phyloP scores from a whole-genome alignment of 2,797 vertebrate species.

The Characodon lateralis region DNA sequence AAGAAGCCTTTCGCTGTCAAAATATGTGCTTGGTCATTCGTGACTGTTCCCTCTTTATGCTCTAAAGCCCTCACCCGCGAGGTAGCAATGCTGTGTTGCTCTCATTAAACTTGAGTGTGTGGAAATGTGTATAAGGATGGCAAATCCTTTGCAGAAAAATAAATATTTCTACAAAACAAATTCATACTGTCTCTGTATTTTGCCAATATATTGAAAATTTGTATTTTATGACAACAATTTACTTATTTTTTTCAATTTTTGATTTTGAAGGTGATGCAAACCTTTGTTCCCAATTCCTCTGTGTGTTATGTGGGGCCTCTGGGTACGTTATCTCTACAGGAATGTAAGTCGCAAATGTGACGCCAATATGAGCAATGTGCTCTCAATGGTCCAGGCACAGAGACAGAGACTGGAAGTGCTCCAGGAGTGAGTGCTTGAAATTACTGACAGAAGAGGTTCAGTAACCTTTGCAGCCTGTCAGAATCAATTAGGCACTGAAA shows the following conservation, averaged over 20 bases:
- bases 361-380: conserved; percentile 60
- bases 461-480: conserved; percentile 76
- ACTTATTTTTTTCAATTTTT: conserved; percentile 7
- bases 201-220: conserved; percentile 22
- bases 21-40: conserved; percentile 71
- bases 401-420: conserved; percentile 73
- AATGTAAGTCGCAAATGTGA: conserved; percentile 69
- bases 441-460: conserved; percentile 78
- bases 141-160: background rate
- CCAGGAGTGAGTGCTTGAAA: conserved; percentile 75
- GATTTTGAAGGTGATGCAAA: conserved; percentile 35
- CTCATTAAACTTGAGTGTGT: conserved; percentile 48
- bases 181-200: conserved; percentile 9
- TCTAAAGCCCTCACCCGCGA: conserved; percentile 46
- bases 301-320: conserved; percentile 14
- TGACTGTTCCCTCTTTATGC: conserved; percentile 59
- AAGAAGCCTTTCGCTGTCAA: conserved; percentile 58
- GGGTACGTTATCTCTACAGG: conserved; percentile 62
- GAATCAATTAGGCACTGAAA: conserved; percentile 76
- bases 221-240: conserved; percentile 19
- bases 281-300: conserved; percentile 39
- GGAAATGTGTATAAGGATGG: conserved; percentile 20
- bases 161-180: background rate
- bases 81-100: conserved; percentile 43
- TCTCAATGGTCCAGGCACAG: conserved; percentile 62